Percentiles rank a stretch among this genome's conserved stretches.
These are phyloP conservation scores for Eucera pruinosa DNA, from an alignment of 2,888 invertebrate species.

Conservation along the genomic window DNA sequence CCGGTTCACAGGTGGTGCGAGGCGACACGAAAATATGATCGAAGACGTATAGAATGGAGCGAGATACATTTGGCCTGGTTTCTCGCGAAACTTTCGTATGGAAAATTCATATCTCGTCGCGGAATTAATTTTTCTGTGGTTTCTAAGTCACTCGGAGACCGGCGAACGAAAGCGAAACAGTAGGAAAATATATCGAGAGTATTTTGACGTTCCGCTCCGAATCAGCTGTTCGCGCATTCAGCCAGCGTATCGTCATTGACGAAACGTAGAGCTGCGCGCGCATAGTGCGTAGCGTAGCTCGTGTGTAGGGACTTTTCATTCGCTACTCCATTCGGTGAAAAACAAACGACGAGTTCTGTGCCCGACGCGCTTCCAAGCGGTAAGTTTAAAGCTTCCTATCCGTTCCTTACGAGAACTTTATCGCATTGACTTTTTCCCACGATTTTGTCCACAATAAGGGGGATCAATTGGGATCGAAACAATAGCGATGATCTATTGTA, in stretches of 20 bases:
- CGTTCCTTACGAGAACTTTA: no score
- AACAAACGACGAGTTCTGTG: not conserved
- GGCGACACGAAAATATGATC: conserved; percentile 4
- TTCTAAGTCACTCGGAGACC: not conserved
- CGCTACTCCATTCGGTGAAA: not conserved
- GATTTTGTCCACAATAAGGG: no score
- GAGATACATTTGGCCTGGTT: not conserved
- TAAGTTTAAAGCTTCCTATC: no score
- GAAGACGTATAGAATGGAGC: not conserved
- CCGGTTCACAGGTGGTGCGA: conserved; percentile 28
- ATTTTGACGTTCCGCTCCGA: conserved; percentile 25
- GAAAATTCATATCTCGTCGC: not conserved
- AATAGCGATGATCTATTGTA: no score
- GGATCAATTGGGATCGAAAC: no score
- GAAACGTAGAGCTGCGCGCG: not conserved
- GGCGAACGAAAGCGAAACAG: not conserved
- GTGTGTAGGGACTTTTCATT: conserved; percentile 10
- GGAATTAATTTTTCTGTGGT: not conserved
- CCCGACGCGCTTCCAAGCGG: no score
- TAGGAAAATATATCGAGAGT: not conserved
- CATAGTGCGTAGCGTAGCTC: not conserved
- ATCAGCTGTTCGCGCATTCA: conserved; percentile 45
- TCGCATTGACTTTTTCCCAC: no score
- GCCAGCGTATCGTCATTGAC: not conserved
- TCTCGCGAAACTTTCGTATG: not conserved